Base-by-base conservation (phyloP, 2,113 vertebrate genomes). In the Herpetotheres cachinnans region DNA sequence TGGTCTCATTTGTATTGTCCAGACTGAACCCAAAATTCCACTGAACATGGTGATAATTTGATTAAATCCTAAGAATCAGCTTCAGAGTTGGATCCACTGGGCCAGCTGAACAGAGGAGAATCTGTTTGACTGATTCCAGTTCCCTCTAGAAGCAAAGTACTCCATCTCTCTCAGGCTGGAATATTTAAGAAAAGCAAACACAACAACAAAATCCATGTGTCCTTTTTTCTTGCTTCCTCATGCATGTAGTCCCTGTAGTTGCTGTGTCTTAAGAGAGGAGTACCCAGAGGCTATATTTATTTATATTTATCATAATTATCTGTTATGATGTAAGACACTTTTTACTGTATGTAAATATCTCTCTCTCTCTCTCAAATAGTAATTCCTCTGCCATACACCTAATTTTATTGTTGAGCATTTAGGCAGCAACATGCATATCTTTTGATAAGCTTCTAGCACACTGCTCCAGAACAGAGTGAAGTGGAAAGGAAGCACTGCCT, bases 31-130 rank as follows among this genome's bases (percentile, higher is more conserved):
- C 52, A 87, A 94, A 92, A 65, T 82, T 94, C 84, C 38, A 69
- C 25, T 88, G 62, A 87, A 71, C 70, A 69, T 38, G 18, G 34
- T 73, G 78, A 92, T 89, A 94, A 93, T 88, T 89, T 90, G 87
- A 90, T 74, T 91, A 82, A 86, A 65, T 86, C 38, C 36, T 79
- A 79, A 89, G 58, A 81, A 94, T 92, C 44, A 72, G 16, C 26
- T 86, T 95, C 80, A 81, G 55, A 76, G 65, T 78, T 93, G 69
- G 50, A 79, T 82, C n/a, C 38, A 34, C 12, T 50, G 32, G 49
- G 50, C 2, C 4, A 66, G 9, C 3, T 61, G 61, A 93, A 72
- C 29, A 80, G 32, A 70, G 11, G 6, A 89, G 52, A 95, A 58
- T 58, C 49, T 80, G 5, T 83, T 49, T 49, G 44, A 62, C 44